Percentiles rank a stretch among this genome's conserved stretches.
Evolutionary conservation across 2,113 vertebrate species (phyloP).

Genomic region (Stigmatopora nigra): DNA sequence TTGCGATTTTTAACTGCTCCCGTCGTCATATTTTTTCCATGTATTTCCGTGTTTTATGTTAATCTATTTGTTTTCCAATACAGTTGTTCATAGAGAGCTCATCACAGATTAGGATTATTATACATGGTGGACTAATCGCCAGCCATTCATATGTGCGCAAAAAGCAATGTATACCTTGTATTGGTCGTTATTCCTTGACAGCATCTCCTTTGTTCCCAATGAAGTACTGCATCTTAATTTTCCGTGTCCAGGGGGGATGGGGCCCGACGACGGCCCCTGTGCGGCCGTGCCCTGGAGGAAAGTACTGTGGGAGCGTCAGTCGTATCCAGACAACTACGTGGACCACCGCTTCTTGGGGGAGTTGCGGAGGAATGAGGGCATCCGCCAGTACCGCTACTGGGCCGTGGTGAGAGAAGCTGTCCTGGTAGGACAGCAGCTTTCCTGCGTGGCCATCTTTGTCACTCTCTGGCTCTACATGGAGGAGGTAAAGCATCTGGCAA

Average conservation of each 20-base stretch:
- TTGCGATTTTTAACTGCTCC: too few relatives aligned
- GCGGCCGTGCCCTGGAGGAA: constrained; percentile 78
- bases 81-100: too few relatives aligned
- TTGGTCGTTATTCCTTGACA: too few relatives aligned
- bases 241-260: constrained; percentile 56
- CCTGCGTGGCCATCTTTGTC: constrained; percentile 87
- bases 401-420: constrained; percentile 85
- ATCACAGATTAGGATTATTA: too few relatives aligned
- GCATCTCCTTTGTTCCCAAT: neutral
- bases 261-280: constrained; percentile 57
- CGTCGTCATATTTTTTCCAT: too few relatives aligned
- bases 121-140: too few relatives aligned
- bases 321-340: constrained; percentile 93
- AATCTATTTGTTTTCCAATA: too few relatives aligned
- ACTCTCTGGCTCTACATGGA: constrained; percentile 95
- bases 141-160: too few relatives aligned
- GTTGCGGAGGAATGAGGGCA: constrained; percentile 81
- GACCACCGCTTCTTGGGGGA: constrained; percentile 88
- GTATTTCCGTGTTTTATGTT: too few relatives aligned
- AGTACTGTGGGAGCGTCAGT: constrained; percentile 85
- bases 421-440: constrained; percentile 86
- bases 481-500: constrained; percentile 54
- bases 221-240: neutral
- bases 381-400: constrained; percentile 82
- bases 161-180: too few relatives aligned